Conservation (phyloP, 2,113 vertebrate species). For the Amblyornis subalaris region DNA sequence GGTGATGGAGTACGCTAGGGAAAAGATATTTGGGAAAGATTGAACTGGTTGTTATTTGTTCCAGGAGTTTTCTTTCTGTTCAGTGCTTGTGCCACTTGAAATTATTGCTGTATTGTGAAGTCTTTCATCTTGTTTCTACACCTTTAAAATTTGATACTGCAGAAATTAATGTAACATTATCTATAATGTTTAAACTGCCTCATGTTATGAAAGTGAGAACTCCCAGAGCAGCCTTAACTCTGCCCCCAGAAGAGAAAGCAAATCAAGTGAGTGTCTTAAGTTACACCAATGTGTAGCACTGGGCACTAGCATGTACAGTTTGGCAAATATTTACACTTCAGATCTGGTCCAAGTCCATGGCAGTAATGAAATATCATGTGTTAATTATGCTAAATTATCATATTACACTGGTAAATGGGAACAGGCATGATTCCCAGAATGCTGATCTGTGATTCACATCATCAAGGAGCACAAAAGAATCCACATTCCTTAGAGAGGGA, state of each 20-base stretch:
- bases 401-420: background rate
- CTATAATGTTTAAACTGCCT: background rate
- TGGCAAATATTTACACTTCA: constrained; percentile 26
- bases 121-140: constrained; percentile 10
- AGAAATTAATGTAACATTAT: constrained; percentile 12
- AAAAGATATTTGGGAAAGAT: background rate
- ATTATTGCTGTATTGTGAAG: background rate
- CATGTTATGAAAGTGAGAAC: constrained; percentile 31
- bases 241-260: background rate
- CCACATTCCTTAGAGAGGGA: background rate
- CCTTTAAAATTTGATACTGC: constrained; percentile 8
- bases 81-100: background rate
- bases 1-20: background rate
- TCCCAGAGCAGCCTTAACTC: constrained; percentile 13
- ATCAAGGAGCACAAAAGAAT: background rate
- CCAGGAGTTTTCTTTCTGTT: background rate
- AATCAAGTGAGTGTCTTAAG: background rate
- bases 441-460: background rate
- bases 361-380: background rate
- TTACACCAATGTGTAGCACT: background rate
- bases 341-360: background rate
- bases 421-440: background rate
- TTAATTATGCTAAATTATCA: constrained; percentile 18
- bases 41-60: background rate
- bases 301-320: background rate